Base-by-base conservation (phyloP, 2,888 invertebrate genomes). In the Spisula solida region DNA sequence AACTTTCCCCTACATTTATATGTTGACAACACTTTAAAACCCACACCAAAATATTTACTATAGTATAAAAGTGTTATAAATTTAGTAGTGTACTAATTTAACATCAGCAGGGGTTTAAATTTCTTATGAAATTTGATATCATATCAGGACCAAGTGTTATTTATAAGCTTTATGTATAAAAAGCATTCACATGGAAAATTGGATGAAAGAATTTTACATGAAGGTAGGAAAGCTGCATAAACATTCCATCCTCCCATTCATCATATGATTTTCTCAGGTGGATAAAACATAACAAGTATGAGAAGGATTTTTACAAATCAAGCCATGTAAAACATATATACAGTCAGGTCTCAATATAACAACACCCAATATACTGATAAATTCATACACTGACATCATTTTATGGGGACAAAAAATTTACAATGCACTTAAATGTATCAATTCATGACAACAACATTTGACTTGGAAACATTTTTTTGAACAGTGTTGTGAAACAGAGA, bases 41-140 rank as follows among this genome's bases (percentile, higher is more conserved):
- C 51, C 51, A 51, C 51, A 51, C 51, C 51, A 66, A 66, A 66
- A 41, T 41, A 41, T 41, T 41, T 41, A 41, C 8, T 5, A 41
- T 41, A n/a, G 60, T 66, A 66, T 25, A 66, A 25, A 4, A 51
- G 51, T 51, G 16, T 51, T 51, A 16, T 51, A 51, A 51, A 51
- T 12, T 51, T 51, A 51, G 51, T 51, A 51, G 60, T 66, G 25
- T 66, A n/a, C 10, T 66, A n/a, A 66, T 66, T 10, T 66, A 10
- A 66, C 60, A 66, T 66, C 60, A 66, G 25, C 25, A 66, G 5
- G 25, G 60, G n/a, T n/a, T 66, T 66, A 66, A 66, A 66, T 25
- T 66, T 66, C 60, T 66, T 66, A 66, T 66, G 60, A 66, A 66
- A 66, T 66, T 66, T 25, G 60, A 66, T 66, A 66, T 66, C 25